Evolutionary conservation across 2,113 vertebrate species (phyloP).

Genomic region (Dryoscopus gambensis): DNA sequence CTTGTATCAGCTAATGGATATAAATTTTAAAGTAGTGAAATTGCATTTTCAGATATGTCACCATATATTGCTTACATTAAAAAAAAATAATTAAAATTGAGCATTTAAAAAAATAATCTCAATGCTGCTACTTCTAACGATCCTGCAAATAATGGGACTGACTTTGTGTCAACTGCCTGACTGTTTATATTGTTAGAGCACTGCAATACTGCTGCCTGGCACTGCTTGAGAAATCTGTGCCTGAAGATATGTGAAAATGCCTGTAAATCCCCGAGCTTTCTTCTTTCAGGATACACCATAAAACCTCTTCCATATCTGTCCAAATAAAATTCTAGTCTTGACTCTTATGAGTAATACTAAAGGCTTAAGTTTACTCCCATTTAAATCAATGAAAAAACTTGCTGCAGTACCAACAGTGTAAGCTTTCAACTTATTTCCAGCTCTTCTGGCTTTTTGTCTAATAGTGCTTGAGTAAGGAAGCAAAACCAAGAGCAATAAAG

Average conservation of each 20-base stretch:
- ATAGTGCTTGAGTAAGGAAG: not conserved
- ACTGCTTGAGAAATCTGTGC: not conserved
- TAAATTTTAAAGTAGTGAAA: not conserved
- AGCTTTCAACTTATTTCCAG: not conserved
- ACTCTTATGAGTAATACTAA: not conserved
- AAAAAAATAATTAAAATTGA: not conserved
- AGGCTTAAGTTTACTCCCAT: not conserved
- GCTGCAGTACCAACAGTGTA: not conserved
- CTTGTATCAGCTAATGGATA: not conserved
- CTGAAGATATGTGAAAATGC: not conserved
- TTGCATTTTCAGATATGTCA: not conserved
- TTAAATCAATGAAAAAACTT: not conserved
- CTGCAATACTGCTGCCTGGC: not conserved
- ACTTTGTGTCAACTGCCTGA: not conserved
- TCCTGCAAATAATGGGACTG: not conserved
- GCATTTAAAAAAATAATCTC: not conserved
- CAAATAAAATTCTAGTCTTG: not conserved
- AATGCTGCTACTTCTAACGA: not conserved
- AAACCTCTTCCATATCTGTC: not conserved
- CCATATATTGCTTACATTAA: not conserved
- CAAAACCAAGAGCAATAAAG: not conserved
- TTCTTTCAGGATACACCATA: not conserved
- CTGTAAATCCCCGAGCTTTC: not conserved
- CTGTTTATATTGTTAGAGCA: not conserved
- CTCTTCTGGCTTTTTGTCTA: not conserved